Evolutionary conservation across 2,113 vertebrate species (phyloP).

Genomic region (Nestor notabilis): DNA sequence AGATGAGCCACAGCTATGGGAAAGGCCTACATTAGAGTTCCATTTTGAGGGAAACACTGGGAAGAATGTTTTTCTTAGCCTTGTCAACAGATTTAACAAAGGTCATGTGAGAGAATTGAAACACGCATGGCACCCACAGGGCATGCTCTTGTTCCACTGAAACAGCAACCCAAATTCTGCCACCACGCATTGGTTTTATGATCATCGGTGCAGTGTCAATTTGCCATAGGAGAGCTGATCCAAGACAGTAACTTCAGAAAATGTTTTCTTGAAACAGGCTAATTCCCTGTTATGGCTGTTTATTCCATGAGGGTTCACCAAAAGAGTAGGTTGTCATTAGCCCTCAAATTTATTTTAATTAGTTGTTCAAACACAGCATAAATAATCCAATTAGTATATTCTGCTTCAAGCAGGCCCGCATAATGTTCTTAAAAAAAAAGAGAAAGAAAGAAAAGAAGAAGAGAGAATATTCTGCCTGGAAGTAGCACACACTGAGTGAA

Average conservation of each 20-base stretch:
- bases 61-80: background rate
- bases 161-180: background rate
- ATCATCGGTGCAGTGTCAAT: background rate
- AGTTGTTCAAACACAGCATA: constrained; percentile 22
- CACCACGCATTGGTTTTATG: background rate
- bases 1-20: background rate
- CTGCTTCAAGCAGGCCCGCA: background rate
- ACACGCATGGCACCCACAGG: background rate
- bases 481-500: background rate
- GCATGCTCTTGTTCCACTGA: background rate
- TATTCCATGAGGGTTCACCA: background rate
- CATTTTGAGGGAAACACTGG: background rate
- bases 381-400: constrained; percentile 50
- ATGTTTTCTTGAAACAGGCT: background rate
- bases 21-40: background rate
- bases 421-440: background rate
- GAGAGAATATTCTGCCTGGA: background rate
- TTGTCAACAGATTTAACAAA: background rate
- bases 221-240: constrained; percentile 16
- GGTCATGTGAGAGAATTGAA: background rate
- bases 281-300: background rate
- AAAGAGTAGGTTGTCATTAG: constrained; percentile 30
- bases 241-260: constrained; percentile 34
- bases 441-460: background rate
- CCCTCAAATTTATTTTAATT: constrained; percentile 36